Evolutionary conservation across 2,113 vertebrate species (phyloP).

Genomic region (Pelmatolapia mariae): DNA sequence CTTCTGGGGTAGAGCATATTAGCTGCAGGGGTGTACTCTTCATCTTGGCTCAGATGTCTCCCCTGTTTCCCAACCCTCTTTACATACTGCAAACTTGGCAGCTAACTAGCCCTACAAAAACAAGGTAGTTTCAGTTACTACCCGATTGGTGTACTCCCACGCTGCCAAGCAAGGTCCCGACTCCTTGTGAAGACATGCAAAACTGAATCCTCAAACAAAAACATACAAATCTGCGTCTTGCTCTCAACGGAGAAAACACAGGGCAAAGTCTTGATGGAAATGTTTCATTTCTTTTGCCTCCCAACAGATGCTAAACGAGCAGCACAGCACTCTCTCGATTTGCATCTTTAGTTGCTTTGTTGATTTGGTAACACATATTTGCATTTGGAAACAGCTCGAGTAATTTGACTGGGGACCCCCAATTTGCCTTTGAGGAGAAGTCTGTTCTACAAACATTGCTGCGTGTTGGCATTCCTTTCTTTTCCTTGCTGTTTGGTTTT

Average conservation of each 20-base stretch:
- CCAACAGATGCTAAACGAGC: constrained; percentile 62
- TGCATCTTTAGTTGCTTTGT: constrained; percentile 67
- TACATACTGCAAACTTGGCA: background rate
- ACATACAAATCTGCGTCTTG: constrained; percentile 29
- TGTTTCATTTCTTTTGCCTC: constrained; percentile 58
- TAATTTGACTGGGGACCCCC: constrained; percentile 78
- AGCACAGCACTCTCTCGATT: constrained; percentile 48
- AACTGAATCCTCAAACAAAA: constrained; percentile 41
- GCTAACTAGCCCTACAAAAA: background rate
- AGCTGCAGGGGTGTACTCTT: constrained; percentile 16
- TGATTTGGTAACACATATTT: constrained; percentile 67
- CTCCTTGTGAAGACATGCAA: constrained; percentile 29
- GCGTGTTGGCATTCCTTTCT: constrained; percentile 6
- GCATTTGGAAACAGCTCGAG: constrained; percentile 62
- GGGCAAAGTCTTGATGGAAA: constrained; percentile 57
- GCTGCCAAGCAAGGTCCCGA: background rate
- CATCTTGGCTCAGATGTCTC: constrained; percentile 14
- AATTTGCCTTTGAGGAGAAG: constrained; percentile 74
- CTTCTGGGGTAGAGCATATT: background rate
- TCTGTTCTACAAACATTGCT: constrained; percentile 62
- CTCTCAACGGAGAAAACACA: constrained; percentile 37
- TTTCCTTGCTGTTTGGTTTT: constrained; percentile 14
- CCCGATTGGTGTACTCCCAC: background rate
- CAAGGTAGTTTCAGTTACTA: background rate
- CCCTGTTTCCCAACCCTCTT: background rate